phyloP scores from a whole-genome alignment of 2,113 vertebrate species.

The Ciconia maguari region DNA sequence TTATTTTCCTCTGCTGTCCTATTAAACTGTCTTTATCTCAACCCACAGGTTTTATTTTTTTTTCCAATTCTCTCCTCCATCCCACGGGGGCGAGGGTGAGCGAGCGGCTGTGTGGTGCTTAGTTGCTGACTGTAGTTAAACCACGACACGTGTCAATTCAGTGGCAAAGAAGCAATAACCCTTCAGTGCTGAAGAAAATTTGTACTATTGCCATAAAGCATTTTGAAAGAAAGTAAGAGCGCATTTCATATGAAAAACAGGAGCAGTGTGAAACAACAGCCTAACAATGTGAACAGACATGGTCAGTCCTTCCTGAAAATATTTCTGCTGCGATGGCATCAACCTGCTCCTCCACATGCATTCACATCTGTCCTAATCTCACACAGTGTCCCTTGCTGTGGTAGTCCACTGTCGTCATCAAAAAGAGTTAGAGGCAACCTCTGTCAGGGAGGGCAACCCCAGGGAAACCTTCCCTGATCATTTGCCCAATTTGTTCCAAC shows the following conservation, averaged over 20 bases:
- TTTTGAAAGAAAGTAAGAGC: neutral
- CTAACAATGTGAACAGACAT: rapidly evolving
- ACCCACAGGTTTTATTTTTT: no score
- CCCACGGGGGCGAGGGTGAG: no score
- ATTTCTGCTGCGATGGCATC: rapidly evolving
- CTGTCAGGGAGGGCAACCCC: neutral
- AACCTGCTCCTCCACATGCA: rapidly evolving
- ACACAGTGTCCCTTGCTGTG: neutral
- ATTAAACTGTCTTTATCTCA: no score
- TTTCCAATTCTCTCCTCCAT: no score
- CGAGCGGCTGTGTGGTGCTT: no score
- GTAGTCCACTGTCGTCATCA: neutral
- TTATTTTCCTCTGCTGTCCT: no score
- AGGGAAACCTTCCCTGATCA: neutral
- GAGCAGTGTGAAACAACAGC: neutral
- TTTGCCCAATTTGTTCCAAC: neutral
- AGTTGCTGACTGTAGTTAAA: no score
- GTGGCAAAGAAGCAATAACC: neutral
- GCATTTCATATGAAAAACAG: neutral
- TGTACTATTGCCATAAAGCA: neutral
- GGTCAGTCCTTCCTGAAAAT: neutral
- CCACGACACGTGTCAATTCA: neutral
- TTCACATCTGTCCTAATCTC: neutral
- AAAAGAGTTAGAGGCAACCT: neutral
- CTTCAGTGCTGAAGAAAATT: neutral